phyloP scores from a whole-genome alignment of 2,797 vertebrate genomes.

The Propithecus perrieri region DNA sequence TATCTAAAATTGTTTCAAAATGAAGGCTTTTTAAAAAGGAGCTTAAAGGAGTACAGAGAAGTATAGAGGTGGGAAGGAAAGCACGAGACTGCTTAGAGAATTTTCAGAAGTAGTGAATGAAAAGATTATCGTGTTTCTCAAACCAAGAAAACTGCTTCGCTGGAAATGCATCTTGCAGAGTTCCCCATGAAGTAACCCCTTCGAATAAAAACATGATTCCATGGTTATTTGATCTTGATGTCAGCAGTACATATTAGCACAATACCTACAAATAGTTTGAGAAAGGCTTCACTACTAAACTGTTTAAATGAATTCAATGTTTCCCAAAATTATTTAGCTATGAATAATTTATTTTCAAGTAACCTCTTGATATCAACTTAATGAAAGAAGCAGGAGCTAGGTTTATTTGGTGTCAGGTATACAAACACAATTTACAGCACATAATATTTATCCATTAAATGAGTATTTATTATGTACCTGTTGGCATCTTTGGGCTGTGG shows the following conservation, averaged over 20 bases:
- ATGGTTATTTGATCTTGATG: not conserved
- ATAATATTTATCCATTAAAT: not conserved
- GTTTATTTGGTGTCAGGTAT: not conserved
- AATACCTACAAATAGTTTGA: not conserved
- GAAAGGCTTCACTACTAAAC: not conserved
- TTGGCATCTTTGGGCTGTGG: not conserved
- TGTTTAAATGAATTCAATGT: not conserved
- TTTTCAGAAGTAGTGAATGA: not conserved
- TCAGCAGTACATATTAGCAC: not conserved
- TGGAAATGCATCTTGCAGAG: fast-evolving
- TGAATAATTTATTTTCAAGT: not conserved
- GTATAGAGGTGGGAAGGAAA: not conserved
- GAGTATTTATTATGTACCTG: not conserved
- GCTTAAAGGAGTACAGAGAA: not conserved
- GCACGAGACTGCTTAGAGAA: not conserved
- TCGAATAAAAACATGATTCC: not conserved
- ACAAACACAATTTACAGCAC: not conserved
- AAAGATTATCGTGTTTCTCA: fast-evolving
- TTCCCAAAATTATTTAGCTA: not conserved
- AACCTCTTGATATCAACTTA: not conserved
- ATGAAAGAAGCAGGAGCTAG: not conserved
- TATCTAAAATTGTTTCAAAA: not conserved
- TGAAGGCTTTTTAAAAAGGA: not conserved
- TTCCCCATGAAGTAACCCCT: fast-evolving
- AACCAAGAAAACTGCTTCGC: fast-evolving